Evolutionary conservation across 2,113 vertebrate genomes (phyloP).

Genomic region (Sebastes fasciatus): DNA sequence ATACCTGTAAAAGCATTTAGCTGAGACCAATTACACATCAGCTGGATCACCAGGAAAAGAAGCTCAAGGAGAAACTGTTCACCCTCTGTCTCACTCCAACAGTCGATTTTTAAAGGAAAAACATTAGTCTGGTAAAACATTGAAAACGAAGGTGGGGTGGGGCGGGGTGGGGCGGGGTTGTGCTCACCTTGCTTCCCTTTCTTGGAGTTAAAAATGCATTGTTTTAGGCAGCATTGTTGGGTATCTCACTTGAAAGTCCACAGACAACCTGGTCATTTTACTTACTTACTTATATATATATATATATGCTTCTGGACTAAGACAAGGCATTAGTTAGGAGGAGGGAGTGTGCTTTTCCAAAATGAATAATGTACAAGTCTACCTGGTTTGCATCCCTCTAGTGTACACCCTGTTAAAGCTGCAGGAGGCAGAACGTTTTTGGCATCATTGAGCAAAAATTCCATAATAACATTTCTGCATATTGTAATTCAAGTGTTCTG

Average conservation of each 20-base stretch:
- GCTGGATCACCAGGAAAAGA: slow-evolving; percentile 46
- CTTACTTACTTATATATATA: too few species aligned
- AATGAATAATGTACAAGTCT: background rate
- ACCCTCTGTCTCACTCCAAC: slow-evolving; percentile 13
- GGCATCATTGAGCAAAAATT: too few species aligned
- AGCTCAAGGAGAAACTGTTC: slow-evolving; percentile 40
- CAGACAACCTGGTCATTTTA: slow-evolving; percentile 19
- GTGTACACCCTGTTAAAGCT: background rate
- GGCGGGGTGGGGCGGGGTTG: background rate
- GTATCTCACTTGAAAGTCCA: slow-evolving; percentile 35
- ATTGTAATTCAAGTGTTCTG: too few species aligned
- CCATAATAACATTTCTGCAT: too few species aligned
- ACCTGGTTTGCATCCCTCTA: background rate
- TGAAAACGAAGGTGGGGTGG: slow-evolving; percentile 10
- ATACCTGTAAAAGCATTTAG: slow-evolving; percentile 55
- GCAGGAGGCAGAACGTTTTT: too few species aligned
- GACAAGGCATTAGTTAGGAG: background rate
- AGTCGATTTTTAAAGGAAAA: slow-evolving; percentile 36
- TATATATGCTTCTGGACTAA: background rate
- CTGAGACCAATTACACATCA: slow-evolving; percentile 53
- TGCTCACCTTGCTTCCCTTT: background rate
- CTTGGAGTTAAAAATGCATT: slow-evolving; percentile 34
- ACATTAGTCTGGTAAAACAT: slow-evolving; percentile 18
- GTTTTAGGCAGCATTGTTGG: slow-evolving; percentile 22
- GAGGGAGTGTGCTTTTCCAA: background rate